Base-by-base conservation (phyloP, 2,797 vertebrate genomes). In the Orestias chungarensis region DNA sequence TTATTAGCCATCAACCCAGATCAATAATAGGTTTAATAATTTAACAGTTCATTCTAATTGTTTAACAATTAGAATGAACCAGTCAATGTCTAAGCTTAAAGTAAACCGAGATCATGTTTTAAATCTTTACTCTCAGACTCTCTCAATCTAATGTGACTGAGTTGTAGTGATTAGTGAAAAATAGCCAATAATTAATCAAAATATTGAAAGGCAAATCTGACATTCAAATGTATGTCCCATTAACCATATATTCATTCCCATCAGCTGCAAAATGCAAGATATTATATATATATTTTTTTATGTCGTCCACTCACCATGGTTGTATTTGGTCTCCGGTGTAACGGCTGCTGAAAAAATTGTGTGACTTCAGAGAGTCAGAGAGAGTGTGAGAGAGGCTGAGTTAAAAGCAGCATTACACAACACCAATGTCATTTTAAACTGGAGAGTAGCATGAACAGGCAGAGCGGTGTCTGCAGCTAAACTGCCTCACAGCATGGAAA, bases 271-370 rank as follows among this genome's bases (percentile, higher is more conserved):
- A 74, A 73, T 8, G 40, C 65, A 55, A 71, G 20, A 55, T 33
- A n/a, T n/a, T n/a, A n/a, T n/a, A n/a, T n/a, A n/a, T n/a, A n/a
- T n/a, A n/a, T n/a, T n/a, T n/a, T n/a, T n/a, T n/a, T n/a, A n/a
- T n/a, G n/a, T n/a, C n/a, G 43, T 68, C 64, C n/a, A 81, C 92
- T 90, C 82, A 93, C 92, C 92, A 92, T 91, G 31, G 79, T 78
- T 82, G 25, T 81, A 72, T 82, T 83, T 85, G 86, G 83, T 92
- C 87, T 76, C 83, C 44, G 67, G 75, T 86, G 67, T 86, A 73
- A 82, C 80, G 71, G 46, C 83, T 62, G 76, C 47, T 73, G 76
- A 85, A 79, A 71, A 86, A 89, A 88, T 87, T 76, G 59, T 70
- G n/a, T n/a, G n/a, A n/a, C n/a, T 77, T 68, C 35, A 86, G 47